A percentile compares a stretch with the other conserved stretches of the same genome.
Conservation (phyloP, 1,140 invertebrate species). For the Colletes gigas region DNA sequence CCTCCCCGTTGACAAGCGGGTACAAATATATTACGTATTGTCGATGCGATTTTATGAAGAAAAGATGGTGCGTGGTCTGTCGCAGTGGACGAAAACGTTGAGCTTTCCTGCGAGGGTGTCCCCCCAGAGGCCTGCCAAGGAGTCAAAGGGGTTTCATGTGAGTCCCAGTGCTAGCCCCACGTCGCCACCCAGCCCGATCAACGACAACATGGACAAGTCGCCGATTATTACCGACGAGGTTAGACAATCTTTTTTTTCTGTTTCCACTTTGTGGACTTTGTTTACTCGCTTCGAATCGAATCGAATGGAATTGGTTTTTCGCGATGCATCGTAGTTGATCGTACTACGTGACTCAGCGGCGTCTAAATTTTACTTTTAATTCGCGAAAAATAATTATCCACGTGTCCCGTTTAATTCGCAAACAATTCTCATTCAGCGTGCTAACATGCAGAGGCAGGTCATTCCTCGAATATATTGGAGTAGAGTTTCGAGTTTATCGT, state of each 20-base stretch:
- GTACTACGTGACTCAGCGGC: neutral
- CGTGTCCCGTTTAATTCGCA: too few species aligned
- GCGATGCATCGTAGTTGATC: too few species aligned
- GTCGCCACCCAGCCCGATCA: conserved; percentile 81
- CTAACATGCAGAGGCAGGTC: neutral
- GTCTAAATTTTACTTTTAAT: neutral
- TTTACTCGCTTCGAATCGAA: neutral
- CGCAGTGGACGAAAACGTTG: conserved; percentile 93
- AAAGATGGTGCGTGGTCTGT: conserved; percentile 90
- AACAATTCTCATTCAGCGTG: neutral
- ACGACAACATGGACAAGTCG: conserved; percentile 80
- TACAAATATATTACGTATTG: neutral
- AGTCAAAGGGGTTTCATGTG: conserved; percentile 78
- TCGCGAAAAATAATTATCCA: neutral
- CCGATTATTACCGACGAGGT: conserved; percentile 79
- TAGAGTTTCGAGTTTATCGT: conserved; percentile 50
- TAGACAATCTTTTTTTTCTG: conserved; percentile 38
- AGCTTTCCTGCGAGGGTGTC: conserved; percentile 91
- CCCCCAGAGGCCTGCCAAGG: conserved; percentile 88
- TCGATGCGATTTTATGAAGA: conserved; percentile 25
- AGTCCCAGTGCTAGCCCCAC: conserved; percentile 79
- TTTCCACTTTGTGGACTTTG: neutral
- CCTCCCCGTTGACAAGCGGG: neutral
- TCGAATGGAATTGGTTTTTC: too few species aligned
- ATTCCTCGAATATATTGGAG: conserved; percentile 38